phyloP scores from a whole-genome alignment of 2,888 invertebrate genomes.

The Petrolisthes cinctipes region DNA sequence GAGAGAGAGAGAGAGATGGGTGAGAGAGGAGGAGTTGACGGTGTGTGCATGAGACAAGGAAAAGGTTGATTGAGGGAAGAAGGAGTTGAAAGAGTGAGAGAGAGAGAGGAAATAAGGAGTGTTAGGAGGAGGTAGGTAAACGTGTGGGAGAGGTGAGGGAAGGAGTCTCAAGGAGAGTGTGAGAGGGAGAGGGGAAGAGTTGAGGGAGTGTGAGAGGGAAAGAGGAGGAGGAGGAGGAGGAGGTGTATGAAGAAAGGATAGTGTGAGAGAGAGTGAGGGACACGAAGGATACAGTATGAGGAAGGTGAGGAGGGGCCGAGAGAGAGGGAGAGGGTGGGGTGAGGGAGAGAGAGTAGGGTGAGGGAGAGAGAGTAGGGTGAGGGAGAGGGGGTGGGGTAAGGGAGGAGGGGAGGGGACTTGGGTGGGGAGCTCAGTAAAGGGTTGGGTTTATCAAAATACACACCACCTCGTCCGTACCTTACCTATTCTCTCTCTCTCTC shows the following conservation, averaged over 20 bases:
- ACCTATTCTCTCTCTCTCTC: not conserved
- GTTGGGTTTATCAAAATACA: not conserved
- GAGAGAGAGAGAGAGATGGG: slow-evolving; percentile 27
- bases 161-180: not conserved
- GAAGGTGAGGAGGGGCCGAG: not conserved
- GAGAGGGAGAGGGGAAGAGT: slow-evolving; percentile 1
- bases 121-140: not conserved
- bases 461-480: not conserved
- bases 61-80: not conserved
- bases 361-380: not conserved
- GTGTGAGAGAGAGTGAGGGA: not conserved
- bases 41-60: not conserved
- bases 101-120: not conserved
- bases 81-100: not conserved
- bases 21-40: not conserved
- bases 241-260: not conserved
- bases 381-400: not conserved
- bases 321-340: not conserved
- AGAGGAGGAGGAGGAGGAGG: not conserved
- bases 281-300: slow-evolving; percentile 2
- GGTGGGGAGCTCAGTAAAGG: not conserved
- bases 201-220: slow-evolving; percentile 22
- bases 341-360: not conserved
- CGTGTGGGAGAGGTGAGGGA: not conserved
- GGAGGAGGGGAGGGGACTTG: not conserved